Evolutionary conservation across 2,888 invertebrate species (phyloP).

Genomic region (Apotomis betuletana): DNA sequence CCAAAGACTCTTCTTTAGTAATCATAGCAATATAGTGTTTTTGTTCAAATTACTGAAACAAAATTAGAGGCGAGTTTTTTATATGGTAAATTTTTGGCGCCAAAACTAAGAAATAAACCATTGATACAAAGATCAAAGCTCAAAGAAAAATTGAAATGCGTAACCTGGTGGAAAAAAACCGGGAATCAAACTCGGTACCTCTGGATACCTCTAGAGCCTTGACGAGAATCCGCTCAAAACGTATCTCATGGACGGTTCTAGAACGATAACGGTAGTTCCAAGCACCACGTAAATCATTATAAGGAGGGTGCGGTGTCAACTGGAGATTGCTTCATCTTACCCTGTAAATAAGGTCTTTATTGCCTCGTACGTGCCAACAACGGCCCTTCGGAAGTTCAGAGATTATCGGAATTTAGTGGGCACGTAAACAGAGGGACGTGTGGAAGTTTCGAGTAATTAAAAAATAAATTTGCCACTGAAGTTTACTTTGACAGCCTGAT

Average conservation of each 20-base stretch:
- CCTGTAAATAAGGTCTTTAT: conserved; percentile 40
- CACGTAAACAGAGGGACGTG: conserved; percentile 16
- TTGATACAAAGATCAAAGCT: no score
- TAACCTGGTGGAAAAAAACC: no score
- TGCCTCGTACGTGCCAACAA: conserved; percentile 33
- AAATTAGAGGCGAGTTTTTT: no score
- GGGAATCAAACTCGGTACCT: no score
- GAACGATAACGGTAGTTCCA: conserved; percentile 33
- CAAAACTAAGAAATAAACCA: no score
- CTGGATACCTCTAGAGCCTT: no score
- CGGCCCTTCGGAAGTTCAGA: conserved; percentile 16
- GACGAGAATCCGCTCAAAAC: conserved; percentile 8
- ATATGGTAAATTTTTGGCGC: no score
- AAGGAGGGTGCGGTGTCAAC: conserved; percentile 34
- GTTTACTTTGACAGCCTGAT: no score
- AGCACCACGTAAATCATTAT: conserved; percentile 40
- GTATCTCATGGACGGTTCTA: not conserved
- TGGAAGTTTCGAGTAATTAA: conserved; percentile 8
- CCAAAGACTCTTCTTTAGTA: no score
- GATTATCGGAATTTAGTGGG: conserved; percentile 37
- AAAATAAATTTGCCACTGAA: not conserved
- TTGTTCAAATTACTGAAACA: no score
- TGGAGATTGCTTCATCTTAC: conserved; percentile 32
- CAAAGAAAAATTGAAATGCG: no score
- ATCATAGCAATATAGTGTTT: no score